A percentile compares a stretch with the other conserved stretches of the same genome.
These are phyloP conservation scores for Papilio machaon DNA, from an alignment of 1,140 invertebrate genomes.

Conservation along the genomic window DNA sequence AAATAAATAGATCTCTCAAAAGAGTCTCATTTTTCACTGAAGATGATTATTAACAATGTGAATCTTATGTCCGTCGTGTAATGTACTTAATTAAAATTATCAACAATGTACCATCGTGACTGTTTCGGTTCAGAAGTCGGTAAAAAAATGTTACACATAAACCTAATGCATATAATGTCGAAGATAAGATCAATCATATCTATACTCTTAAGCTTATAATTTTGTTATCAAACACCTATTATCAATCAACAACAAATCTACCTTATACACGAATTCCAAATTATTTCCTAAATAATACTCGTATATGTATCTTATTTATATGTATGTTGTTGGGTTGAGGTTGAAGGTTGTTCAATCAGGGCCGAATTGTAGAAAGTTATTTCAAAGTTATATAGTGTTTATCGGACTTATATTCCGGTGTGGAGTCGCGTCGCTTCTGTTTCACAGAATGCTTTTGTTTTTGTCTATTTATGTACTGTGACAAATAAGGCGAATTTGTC, in stretches of 20 bases:
- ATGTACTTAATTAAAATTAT: background rate
- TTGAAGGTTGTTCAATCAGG: background rate
- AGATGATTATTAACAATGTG: background rate
- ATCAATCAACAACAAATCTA: slow-evolving; percentile 22
- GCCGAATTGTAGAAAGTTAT: background rate
- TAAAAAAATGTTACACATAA: background rate
- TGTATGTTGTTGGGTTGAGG: background rate
- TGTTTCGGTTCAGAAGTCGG: background rate
- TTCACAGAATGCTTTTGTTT: slow-evolving; percentile 9
- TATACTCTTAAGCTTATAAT: slow-evolving; percentile 16
- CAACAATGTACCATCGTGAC: background rate
- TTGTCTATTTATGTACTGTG: slow-evolving; percentile 37
- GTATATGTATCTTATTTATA: background rate
- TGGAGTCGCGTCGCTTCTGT: background rate
- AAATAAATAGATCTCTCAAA: no score
- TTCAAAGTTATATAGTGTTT: slow-evolving; percentile 10
- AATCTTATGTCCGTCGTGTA: background rate
- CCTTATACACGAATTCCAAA: slow-evolving; percentile 5
- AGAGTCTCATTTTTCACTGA: background rate
- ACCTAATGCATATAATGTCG: background rate
- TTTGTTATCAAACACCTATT: slow-evolving; percentile 21
- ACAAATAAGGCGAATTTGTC: slow-evolving; percentile 47
- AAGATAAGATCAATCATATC: slow-evolving; percentile 27
- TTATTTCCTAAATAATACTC: background rate
- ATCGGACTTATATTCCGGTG: background rate